Conservation (phyloP, 2,113 vertebrate genomes). For the Miniopterus natalensis region DNA sequence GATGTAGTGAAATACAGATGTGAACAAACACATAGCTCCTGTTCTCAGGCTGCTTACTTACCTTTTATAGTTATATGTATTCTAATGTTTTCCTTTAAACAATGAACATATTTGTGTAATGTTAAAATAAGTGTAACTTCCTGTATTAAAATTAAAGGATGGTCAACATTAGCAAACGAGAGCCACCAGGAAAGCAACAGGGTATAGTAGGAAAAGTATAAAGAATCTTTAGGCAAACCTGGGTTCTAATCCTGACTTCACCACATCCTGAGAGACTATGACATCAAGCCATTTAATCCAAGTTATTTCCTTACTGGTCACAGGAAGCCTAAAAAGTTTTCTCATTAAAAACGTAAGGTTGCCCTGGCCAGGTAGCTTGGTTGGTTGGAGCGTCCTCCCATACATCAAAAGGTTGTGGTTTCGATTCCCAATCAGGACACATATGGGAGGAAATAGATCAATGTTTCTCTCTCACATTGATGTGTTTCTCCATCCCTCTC, state of each 20-base stretch:
- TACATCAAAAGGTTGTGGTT: too few species aligned
- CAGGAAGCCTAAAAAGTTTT: slow-evolving; percentile 6
- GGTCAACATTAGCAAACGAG: not conserved
- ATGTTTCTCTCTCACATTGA: too few species aligned
- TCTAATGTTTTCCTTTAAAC: not conserved
- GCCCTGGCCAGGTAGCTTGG: not conserved
- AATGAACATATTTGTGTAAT: not conserved
- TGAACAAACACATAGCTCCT: not conserved
- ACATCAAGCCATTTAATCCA: slow-evolving; percentile 4
- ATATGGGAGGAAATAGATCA: too few species aligned
- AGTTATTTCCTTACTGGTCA: slow-evolving; percentile 2
- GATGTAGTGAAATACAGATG: not conserved
- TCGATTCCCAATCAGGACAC: too few species aligned
- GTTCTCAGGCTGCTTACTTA: not conserved
- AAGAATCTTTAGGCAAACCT: not conserved
- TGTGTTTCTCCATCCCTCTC: too few species aligned
- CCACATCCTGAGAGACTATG: not conserved
- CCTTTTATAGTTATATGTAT: not conserved
- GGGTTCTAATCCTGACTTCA: too few species aligned
- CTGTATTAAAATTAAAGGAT: not conserved
- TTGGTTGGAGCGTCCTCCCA: too few species aligned
- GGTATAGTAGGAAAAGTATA: not conserved
- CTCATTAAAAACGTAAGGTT: not conserved
- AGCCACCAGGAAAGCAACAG: not conserved
- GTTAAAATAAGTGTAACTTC: not conserved